These are phyloP conservation scores for Uria aalge DNA, from an alignment of 2,113 vertebrate species.

Conservation along the genomic window DNA sequence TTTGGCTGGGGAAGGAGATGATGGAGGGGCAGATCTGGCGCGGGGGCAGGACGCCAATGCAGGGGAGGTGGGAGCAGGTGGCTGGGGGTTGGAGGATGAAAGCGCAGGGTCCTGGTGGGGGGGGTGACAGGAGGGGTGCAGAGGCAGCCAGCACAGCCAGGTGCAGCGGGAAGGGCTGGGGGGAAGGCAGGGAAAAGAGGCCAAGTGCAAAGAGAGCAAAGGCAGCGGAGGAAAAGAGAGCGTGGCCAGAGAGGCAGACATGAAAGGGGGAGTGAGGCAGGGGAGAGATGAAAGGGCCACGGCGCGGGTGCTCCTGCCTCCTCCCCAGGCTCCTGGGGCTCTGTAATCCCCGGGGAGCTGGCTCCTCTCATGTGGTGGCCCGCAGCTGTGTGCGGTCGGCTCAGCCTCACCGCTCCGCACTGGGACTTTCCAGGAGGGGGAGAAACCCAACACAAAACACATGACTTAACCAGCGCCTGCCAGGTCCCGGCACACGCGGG, in stretches of 20 bases:
- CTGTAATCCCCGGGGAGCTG: constrained; percentile 65
- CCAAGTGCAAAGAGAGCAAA: constrained; percentile 66
- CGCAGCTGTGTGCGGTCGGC: constrained; percentile 80
- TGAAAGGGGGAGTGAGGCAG: constrained; percentile 60
- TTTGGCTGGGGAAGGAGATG: not conserved
- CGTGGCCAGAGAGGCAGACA: constrained; percentile 52
- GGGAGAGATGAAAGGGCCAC: constrained; percentile 55
- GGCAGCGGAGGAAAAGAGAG: constrained; percentile 20
- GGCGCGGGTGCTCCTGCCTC: constrained; percentile 54
- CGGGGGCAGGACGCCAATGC: not conserved
- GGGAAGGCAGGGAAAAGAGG: constrained; percentile 40
- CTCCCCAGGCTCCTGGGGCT: constrained; percentile 49
- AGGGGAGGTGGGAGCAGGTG: not conserved
- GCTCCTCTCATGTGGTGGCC: constrained; percentile 77
- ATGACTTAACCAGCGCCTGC: constrained; percentile 44
- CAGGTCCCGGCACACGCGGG: not conserved
- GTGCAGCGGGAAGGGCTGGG: constrained; percentile 34
- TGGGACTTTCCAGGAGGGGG: constrained; percentile 70
- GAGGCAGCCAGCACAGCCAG: constrained; percentile 50
- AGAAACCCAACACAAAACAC: constrained; percentile 65
- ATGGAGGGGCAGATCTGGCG: not conserved
- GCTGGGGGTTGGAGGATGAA: not conserved
- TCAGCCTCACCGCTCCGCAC: constrained; percentile 64
- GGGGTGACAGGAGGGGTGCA: not conserved
- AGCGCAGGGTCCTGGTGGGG: not conserved